Evolutionary conservation across 2,113 vertebrate species (phyloP), one percentile per base, ranked within the genome.

Genomic region (Ardeotis arabs): DNA sequence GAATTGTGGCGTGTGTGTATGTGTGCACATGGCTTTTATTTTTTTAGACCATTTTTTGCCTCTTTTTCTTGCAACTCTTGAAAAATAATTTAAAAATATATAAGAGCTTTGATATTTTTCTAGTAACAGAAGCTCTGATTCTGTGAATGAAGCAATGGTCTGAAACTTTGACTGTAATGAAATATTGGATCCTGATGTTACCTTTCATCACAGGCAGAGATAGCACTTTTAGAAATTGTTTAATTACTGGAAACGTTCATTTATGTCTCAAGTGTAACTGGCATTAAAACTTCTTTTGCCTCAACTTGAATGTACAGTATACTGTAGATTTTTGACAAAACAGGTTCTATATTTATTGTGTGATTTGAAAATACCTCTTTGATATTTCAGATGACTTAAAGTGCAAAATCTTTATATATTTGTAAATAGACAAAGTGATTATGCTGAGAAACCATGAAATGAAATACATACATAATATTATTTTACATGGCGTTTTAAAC

Each of bases 291-390:
- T 92, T 96, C 44, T 94, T 90, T 97, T 97, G 96, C 95, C 96
- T 97, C 86, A 77, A 98, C 98, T 98, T 98, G 98, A 98, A 98
- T 98, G 98, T 98, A 98, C 95, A 98, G 97, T 97, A 95, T 94
- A 97, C 94, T 97, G 95, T 98, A 98, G 98, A 98, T 98, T 97
- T 98, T 98, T 98, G 98, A 98, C 91, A 92, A 96, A 97, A 93
- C 97, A 97, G 96, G 97, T 97, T 98, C 97, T 98, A 98, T 98
- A 98, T 98, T 98, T 98, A 98, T 98, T 97, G 97, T 96, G 97
- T 98, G 97, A 97, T 96, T 98, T 98, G 92, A 92, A 97, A 98
- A 98, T 97, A 98, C 96, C 97, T 98, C 97, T 98, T 98, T 98
- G 96, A 97, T 98, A 98, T 98, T 96, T 98, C 97, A 96, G 95